Conservation (phyloP, 2,113 vertebrate genomes). For the Siniperca knerii region DNA sequence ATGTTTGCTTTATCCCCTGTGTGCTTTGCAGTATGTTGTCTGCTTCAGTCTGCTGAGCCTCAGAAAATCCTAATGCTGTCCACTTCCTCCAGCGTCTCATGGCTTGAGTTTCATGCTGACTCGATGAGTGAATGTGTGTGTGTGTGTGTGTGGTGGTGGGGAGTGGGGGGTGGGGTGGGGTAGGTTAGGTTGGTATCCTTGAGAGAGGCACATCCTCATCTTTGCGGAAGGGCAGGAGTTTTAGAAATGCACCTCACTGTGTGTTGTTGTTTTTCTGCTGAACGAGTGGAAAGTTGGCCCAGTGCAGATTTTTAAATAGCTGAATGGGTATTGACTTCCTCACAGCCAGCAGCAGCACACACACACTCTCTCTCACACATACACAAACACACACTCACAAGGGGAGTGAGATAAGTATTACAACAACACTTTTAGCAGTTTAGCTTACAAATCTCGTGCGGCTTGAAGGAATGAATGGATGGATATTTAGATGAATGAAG, state of each 20-base stretch:
- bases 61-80: conserved; percentile 64
- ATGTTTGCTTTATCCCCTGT: conserved; percentile 24
- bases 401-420: conserved; percentile 21
- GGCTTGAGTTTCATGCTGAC: conserved; percentile 82
- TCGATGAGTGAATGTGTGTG: conserved; percentile 22
- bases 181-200: conserved; percentile 58
- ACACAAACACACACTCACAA: not conserved
- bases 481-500: conserved; percentile 50
- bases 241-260: conserved; percentile 53
- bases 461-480: conserved; percentile 22
- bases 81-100: conserved; percentile 73
- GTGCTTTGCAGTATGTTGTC: conserved; percentile 41
- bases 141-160: conserved; percentile 28
- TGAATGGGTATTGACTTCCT: conserved; percentile 68
- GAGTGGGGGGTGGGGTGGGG: conserved; percentile 4
- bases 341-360: conserved; percentile 13
- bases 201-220: conserved; percentile 64
- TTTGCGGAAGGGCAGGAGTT: conserved; percentile 62
- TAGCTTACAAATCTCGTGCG: conserved; percentile 1
- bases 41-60: conserved; percentile 66
- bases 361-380: conserved; percentile 26
- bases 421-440: conserved; percentile 42
- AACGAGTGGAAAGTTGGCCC: conserved; percentile 71
- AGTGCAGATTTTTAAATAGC: conserved; percentile 72
- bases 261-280: conserved; percentile 72